These are phyloP conservation scores for Margarornis squamiger DNA, from an alignment of 2,797 vertebrate genomes.

Conservation along the genomic window DNA sequence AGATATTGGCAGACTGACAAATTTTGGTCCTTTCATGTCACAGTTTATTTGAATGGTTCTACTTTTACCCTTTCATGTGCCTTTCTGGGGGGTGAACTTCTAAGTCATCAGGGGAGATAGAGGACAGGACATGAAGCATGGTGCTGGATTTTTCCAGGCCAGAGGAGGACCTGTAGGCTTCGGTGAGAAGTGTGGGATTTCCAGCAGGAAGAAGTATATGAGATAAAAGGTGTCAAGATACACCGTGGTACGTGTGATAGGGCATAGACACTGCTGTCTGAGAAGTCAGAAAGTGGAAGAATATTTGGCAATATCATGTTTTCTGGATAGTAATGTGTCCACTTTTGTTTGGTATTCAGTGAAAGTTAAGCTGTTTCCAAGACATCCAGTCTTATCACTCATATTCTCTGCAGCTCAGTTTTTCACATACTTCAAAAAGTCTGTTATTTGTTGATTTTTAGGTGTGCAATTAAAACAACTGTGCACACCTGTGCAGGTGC, in stretches of 20 bases:
- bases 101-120: neutral
- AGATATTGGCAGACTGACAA: neutral
- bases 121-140: rapidly evolving
- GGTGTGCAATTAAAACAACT: neutral
- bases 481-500: neutral
- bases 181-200: neutral
- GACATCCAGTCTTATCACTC: neutral
- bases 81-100: neutral
- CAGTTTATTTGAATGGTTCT: conserved; percentile 2
- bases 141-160: neutral
- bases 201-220: neutral
- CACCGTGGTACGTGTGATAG: neutral
- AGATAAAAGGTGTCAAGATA: neutral
- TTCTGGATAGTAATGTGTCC: neutral
- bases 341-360: neutral
- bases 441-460: neutral
- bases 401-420: neutral
- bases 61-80: neutral
- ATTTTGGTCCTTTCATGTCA: neutral
- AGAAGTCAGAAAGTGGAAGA: neutral
- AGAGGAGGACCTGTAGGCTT: neutral
- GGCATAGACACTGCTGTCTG: neutral
- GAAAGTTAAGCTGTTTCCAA: neutral
- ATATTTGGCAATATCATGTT: neutral
- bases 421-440: neutral